Conservation (phyloP, 1,140 invertebrate genomes). For the Copidosoma floridanum region DNA sequence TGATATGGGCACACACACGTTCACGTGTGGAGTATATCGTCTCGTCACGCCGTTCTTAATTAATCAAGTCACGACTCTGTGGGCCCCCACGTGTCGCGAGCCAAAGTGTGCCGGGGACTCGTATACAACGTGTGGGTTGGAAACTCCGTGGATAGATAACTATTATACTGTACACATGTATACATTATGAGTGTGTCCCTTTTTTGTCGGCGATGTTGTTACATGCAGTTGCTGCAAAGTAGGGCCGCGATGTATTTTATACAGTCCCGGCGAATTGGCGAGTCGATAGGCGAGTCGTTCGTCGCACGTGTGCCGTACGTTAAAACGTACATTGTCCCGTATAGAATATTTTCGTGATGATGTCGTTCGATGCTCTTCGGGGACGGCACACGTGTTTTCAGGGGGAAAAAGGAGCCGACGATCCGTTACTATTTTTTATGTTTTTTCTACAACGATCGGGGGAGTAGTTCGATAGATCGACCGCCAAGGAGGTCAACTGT, state of each 20-base stretch:
- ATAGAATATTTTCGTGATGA: constrained; percentile 5
- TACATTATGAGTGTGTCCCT: neutral
- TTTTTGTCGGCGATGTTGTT: neutral
- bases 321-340: neutral
- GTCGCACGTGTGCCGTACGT: neutral
- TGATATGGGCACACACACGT: too few species aligned
- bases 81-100: neutral
- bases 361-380: neutral
- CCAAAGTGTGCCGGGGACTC: neutral
- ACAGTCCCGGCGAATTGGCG: constrained; percentile 20
- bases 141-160: too few species aligned
- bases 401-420: too few species aligned
- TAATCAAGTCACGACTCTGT: constrained; percentile 23
- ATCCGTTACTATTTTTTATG: too few species aligned
- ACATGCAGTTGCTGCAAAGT: too few species aligned
- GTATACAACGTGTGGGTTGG: neutral
- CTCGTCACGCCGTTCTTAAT: constrained; percentile 8
- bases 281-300: constrained; percentile 15
- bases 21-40: too few species aligned
- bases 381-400: neutral
- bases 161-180: too few species aligned
- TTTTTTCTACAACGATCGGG: neutral
- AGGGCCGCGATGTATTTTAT: neutral
- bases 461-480: neutral
- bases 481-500: constrained; percentile 5